These are phyloP conservation scores for Paralichthys olivaceus DNA, from an alignment of 2,113 vertebrate genomes.

Conservation along the genomic window DNA sequence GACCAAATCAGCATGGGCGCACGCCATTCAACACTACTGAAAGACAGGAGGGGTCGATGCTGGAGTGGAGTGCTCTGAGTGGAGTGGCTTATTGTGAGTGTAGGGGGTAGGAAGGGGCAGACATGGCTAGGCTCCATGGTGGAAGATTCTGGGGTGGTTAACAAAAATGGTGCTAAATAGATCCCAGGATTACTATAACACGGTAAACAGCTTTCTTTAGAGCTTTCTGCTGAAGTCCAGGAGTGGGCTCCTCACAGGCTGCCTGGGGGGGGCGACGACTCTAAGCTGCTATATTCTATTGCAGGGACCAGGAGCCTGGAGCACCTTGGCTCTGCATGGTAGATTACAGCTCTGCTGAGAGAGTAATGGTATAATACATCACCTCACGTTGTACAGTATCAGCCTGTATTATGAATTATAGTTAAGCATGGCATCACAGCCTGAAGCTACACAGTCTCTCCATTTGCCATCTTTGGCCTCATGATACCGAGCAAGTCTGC, in stretches of 20 bases:
- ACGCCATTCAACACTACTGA: slow-evolving; percentile 33
- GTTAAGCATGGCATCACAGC: slow-evolving; percentile 30
- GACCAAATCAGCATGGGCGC: slow-evolving; percentile 58
- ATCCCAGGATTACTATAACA: slow-evolving; percentile 19
- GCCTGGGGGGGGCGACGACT: slow-evolving; percentile 3
- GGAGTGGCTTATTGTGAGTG: slow-evolving; percentile 30
- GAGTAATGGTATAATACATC: slow-evolving; percentile 53
- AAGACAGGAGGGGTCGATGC: slow-evolving; percentile 7
- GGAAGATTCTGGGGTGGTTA: slow-evolving; percentile 18
- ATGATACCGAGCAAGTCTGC: slow-evolving; percentile 26
- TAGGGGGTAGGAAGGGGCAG: slow-evolving; percentile 13
- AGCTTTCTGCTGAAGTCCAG: slow-evolving; percentile 2
- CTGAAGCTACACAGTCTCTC: slow-evolving; percentile 34
- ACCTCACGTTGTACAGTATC: slow-evolving; percentile 34
- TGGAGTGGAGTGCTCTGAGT: slow-evolving; percentile 20
- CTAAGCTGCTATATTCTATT: slow-evolving; percentile 33
- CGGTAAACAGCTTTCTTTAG: neutral
- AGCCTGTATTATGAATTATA: slow-evolving; percentile 27
- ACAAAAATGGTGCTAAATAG: slow-evolving; percentile 31
- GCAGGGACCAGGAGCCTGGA: slow-evolving; percentile 25
- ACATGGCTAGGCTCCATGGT: neutral
- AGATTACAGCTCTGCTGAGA: slow-evolving; percentile 41
- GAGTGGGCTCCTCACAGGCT: slow-evolving; percentile 17
- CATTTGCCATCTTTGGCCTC: slow-evolving; percentile 36
- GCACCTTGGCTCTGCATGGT: slow-evolving; percentile 44